Evolutionary conservation across 2,113 vertebrate genomes (phyloP).

Genomic region (Formicarius rufipectus): DNA sequence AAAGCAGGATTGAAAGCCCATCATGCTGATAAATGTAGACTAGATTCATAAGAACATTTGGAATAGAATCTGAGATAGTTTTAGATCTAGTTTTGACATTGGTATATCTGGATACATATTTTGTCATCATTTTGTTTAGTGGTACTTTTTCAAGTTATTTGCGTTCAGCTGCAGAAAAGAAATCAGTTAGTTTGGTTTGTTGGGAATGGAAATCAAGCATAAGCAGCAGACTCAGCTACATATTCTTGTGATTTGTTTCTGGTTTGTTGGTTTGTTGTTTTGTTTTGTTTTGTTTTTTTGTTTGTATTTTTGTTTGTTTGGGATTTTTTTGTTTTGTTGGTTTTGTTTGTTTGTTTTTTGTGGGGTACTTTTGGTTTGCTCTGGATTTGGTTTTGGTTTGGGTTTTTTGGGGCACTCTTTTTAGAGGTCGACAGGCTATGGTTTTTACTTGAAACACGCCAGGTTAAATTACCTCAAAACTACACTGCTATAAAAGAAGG

Average conservation of each 20-base stretch:
- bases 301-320: neutral
- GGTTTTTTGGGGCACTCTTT: neutral
- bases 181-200: accelerated
- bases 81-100: neutral
- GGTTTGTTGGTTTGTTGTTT: too few species aligned
- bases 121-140: neutral
- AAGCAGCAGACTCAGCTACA: neutral
- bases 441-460: neutral
- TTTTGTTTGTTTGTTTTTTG: neutral
- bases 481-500: neutral
- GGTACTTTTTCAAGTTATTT: neutral
- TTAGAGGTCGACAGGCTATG: neutral
- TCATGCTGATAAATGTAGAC: neutral
- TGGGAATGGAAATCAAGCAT: neutral
- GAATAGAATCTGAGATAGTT: neutral
- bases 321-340: too few species aligned
- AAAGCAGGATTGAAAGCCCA: neutral
- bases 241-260: neutral
- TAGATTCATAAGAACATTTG: neutral
- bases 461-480: neutral
- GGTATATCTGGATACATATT: neutral
- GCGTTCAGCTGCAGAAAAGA: neutral
- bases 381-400: neutral
- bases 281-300: too few species aligned
- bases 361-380: neutral